Evolutionary conservation across 2,113 vertebrate genomes (phyloP).

Genomic region (Psammodynastes pulverulentus): DNA sequence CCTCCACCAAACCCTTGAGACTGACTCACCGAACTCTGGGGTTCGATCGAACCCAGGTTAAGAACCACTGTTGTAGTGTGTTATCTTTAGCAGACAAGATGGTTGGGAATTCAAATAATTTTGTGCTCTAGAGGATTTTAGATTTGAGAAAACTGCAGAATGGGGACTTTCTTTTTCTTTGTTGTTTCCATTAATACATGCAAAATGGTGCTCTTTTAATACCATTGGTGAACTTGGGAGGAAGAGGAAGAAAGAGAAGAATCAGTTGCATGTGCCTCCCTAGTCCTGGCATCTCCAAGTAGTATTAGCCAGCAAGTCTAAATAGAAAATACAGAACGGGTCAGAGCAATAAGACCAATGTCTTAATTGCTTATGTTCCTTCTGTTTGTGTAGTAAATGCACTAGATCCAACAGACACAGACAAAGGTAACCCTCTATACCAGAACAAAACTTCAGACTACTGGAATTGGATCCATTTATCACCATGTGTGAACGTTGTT

Average conservation of each 20-base stretch:
- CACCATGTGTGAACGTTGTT: neutral
- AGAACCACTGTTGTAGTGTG: no score
- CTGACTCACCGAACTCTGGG: no score
- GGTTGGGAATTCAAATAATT: neutral
- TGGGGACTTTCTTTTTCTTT: neutral
- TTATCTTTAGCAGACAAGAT: neutral
- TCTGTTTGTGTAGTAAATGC: neutral
- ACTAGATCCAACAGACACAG: neutral
- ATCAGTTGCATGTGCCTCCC: neutral
- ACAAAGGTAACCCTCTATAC: neutral
- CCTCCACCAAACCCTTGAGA: no score
- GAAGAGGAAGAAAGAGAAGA: no score
- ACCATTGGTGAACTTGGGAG: neutral
- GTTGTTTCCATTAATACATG: neutral
- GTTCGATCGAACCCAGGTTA: no score
- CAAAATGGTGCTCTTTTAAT: neutral
- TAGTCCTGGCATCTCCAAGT: neutral
- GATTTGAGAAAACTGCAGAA: neutral
- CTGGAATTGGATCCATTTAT: neutral
- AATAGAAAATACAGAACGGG: neutral
- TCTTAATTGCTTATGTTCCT: neutral
- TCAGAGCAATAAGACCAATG: neutral
- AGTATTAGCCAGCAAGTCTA: neutral
- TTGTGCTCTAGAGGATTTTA: neutral
- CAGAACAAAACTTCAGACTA: neutral